phyloP scores from a whole-genome alignment of 2,888 invertebrate genomes.

The Standfussiana lucernea region DNA sequence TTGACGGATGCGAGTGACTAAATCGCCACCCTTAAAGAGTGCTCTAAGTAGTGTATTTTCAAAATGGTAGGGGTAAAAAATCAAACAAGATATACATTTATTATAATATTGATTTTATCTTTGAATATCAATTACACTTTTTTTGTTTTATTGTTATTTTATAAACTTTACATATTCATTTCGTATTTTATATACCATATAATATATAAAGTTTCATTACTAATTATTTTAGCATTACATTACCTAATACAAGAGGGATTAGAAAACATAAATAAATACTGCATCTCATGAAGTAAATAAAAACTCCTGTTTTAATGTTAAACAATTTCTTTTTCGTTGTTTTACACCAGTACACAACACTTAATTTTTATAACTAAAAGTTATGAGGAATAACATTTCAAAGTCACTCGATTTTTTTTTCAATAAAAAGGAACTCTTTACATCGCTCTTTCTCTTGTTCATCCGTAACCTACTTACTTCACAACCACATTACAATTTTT shows the following conservation, averaged over 20 bases:
- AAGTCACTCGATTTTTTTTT: slow-evolving; percentile 69
- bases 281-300: slow-evolving; percentile 52
- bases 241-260: slow-evolving; percentile 59
- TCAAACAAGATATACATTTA: slow-evolving; percentile 80
- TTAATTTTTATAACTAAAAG: slow-evolving; percentile 64
- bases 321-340: slow-evolving; percentile 71
- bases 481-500: slow-evolving; percentile 85
- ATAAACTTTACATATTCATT: slow-evolving; percentile 83
- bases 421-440: slow-evolving; percentile 81
- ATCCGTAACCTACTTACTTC: slow-evolving; percentile 81
- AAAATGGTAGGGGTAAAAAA: slow-evolving; percentile 21
- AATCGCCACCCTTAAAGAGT: too few species aligned
- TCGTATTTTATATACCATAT: slow-evolving; percentile 76
- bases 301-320: slow-evolving; percentile 64
- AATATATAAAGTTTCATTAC: slow-evolving; percentile 78
- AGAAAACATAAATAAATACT: slow-evolving; percentile 42
- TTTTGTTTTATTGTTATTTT: slow-evolving; percentile 83
- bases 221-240: slow-evolving; percentile 74
- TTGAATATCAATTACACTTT: slow-evolving; percentile 88
- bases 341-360: slow-evolving; percentile 69
- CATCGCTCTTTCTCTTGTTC: slow-evolving; percentile 70
- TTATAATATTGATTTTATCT: slow-evolving; percentile 85
- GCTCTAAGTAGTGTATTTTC: neutral
- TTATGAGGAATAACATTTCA: slow-evolving; percentile 85
- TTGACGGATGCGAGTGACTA: neutral